Conservation (phyloP, 2,797 vertebrate genomes). For the Pogonophryne albipinna region DNA sequence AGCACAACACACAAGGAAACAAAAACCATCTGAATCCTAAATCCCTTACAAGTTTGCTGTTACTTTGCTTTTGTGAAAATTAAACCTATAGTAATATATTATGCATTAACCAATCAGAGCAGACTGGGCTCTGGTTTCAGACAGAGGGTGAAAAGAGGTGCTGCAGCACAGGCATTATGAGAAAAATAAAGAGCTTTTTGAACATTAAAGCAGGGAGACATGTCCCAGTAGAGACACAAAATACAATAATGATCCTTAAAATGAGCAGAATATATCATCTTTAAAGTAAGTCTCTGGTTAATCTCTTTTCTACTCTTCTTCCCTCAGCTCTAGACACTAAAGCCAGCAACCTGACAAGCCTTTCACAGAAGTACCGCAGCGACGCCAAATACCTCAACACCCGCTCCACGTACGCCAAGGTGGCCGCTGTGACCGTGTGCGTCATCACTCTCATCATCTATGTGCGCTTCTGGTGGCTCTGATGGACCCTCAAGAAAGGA, state of each 20-base stretch:
- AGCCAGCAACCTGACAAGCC: constrained; percentile 91
- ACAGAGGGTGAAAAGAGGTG: no score
- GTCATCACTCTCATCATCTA: constrained; percentile 93
- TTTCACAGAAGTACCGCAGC: constrained; percentile 95
- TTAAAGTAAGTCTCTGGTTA: background rate
- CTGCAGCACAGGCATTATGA: no score
- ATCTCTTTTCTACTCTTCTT: fast-evolving
- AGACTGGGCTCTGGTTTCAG: no score
- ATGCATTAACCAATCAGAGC: no score
- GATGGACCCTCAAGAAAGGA: constrained; percentile 62
- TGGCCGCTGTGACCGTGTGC: constrained; percentile 90
- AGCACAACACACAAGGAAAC: background rate
- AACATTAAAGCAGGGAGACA: no score
- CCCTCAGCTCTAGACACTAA: constrained; percentile 92
- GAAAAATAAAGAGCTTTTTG: no score
- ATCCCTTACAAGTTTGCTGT: background rate
- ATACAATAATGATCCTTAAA: no score
- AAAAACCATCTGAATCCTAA: background rate
- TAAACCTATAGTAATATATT: background rate
- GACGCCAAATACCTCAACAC: constrained; percentile 96
- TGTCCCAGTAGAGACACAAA: fast-evolving
- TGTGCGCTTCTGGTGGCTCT: constrained; percentile 97
- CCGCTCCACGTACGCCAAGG: constrained; percentile 93
- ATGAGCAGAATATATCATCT: background rate
- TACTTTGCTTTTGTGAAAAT: background rate